Percentiles rank a stretch among this genome's conserved stretches.
These are phyloP conservation scores for Auanema freiburgensis DNA, from an alignment of 2,888 invertebrate species.

Conservation along the genomic window DNA sequence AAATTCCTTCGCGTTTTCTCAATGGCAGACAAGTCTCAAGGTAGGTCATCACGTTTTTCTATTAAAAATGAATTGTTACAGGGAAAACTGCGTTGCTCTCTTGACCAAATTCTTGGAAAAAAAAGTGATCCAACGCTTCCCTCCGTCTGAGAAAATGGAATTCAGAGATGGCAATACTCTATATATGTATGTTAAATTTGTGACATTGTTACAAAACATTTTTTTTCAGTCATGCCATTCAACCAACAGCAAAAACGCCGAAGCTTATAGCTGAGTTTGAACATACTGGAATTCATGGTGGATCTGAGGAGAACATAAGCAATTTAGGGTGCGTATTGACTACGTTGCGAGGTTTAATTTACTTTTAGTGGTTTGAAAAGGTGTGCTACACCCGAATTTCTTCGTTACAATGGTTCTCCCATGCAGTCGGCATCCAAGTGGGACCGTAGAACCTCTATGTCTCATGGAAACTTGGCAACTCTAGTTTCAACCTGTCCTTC, in stretches of 20 bases:
- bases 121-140: constrained; percentile 11
- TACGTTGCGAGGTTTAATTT: no score
- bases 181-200: constrained; percentile 7
- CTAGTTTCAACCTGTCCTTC: neutral
- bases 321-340: no score
- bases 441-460: constrained; percentile 4
- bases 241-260: neutral
- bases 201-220: neutral
- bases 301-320: no score
- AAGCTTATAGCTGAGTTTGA: neutral
- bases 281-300: neutral
- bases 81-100: constrained; percentile 13
- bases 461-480: constrained; percentile 8
- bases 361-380: no score
- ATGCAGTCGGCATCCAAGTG: neutral
- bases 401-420: no score
- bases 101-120: constrained; percentile 19
- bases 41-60: neutral
- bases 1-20: constrained; percentile 12
- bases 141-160: neutral
- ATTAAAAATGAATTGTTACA: constrained; percentile 1
- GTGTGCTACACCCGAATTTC: no score
- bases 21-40: constrained; percentile 14
- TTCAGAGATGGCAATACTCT: constrained; percentile 18
- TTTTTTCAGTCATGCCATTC: neutral